Conservation (phyloP, 2,113 vertebrate species). For the Dendropsophus ebraccatus region DNA sequence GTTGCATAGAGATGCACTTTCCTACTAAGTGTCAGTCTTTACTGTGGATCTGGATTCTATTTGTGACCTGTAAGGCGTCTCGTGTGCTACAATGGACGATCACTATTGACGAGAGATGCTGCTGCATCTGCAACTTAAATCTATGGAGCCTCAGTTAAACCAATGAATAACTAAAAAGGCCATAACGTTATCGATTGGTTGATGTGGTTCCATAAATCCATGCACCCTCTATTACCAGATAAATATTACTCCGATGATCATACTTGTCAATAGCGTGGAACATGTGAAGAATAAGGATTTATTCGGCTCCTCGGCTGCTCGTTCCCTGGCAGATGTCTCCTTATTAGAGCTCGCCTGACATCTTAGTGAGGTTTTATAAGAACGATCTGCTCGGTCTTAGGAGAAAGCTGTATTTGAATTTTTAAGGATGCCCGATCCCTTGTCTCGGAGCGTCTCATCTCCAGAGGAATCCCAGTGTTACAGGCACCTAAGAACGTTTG, state of each 20-base stretch:
- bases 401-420: not conserved
- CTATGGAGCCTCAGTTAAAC: not conserved
- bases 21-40: not conserved
- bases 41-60: not conserved
- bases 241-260: not conserved
- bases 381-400: not conserved
- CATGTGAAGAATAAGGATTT: not conserved
- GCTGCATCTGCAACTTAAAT: too few relatives aligned
- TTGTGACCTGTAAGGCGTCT: not conserved
- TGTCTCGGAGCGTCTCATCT: not conserved
- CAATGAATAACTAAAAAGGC: not conserved
- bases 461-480: conserved; percentile 6
- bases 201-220: not conserved
- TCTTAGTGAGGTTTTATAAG: not conserved
- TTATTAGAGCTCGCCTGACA: not conserved
- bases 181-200: not conserved
- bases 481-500: conserved; percentile 4
- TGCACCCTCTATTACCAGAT: not conserved
- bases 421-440: not conserved
- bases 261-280: not conserved
- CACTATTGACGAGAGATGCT: too few relatives aligned
- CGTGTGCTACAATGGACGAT: too few relatives aligned
- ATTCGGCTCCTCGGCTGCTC: not conserved
- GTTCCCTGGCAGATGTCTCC: not conserved
- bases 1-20: not conserved